Evolutionary conservation across 2,797 vertebrate genomes (phyloP).

Genomic region (Falco columbarius): DNA sequence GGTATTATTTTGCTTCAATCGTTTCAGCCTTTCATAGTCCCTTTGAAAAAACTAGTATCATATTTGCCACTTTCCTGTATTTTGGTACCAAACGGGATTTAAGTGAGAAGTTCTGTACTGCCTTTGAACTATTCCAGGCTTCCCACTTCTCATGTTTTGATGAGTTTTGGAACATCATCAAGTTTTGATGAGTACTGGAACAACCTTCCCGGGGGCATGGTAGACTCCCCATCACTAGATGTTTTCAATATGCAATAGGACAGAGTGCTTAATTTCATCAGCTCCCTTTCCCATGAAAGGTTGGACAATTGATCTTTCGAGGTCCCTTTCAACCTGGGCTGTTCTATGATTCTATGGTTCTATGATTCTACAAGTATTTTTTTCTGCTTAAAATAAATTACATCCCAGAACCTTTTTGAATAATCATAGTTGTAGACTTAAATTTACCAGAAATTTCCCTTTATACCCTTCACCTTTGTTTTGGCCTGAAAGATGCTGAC

Average conservation of each 20-base stretch:
- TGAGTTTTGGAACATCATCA: not conserved
- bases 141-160: not conserved
- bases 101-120: not conserved
- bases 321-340: not conserved
- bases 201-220: rapidly evolving
- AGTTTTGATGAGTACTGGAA: not conserved
- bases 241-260: rapidly evolving
- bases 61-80: not conserved
- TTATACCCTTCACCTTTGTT: not conserved
- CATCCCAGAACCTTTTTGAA: not conserved
- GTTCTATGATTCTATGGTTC: not conserved
- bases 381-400: not conserved
- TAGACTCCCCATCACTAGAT: not conserved
- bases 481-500: not conserved
- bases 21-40: not conserved
- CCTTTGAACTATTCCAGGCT: not conserved
- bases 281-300: not conserved
- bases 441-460: not conserved
- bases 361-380: not conserved
- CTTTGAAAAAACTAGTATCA: rapidly evolving
- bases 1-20: not conserved
- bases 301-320: not conserved
- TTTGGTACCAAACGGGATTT: not conserved
- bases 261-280: not conserved
- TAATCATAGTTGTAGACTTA: not conserved